Evolutionary conservation across 2,888 invertebrate species (phyloP), one percentile per base, ranked within the genome.

Genomic region (Eucriotettix oculatus): DNA sequence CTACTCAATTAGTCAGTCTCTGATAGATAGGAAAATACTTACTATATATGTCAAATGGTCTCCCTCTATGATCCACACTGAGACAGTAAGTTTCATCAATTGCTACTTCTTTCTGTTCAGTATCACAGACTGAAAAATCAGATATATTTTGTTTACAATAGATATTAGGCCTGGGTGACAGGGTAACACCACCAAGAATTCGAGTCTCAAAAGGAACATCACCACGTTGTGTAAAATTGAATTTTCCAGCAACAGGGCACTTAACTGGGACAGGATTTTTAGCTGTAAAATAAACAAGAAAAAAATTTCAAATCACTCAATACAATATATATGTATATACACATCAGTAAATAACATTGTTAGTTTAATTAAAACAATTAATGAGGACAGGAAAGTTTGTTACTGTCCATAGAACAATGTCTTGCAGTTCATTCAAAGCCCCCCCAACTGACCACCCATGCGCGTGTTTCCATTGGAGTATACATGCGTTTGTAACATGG

Each of bases 231-330:
- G 86, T 84, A 70, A 98, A 98, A 72, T 87, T 90, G 71, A 93
- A 98, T 74, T 97, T 95, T 1, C 98, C 98, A 53, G 95, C 97
- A 1, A 98, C 87, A 0, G 97, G 97, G 73, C 97, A 98, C 54
- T 92, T 83, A 9, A 98, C 88, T 0, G 96, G 88, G 0, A 90
- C 85, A 0, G 97, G 97, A 72, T 90, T 85, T 71, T 84, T 87
- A n/a, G 89, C 86, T 78, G 65, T 58, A 70, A 65, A 56, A 48
- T 29, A 29, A 29, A 29, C 29, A 29, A 29, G 29, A 29, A 29
- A 29, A 29, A 29, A 2, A 29, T 29, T 29, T 29, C 3, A 29
- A 29, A 29, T 29, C 29, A 29, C 2, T 29, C 29, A 29, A 29
- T 29, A 29, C 29, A 29, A 29, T 29, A 29, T 29, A 29, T 29